A percentile compares a stretch with the other conserved stretches of the same genome.
These are phyloP conservation scores for Cryptoblepharus egeriae DNA, from an alignment of 2,797 vertebrate species.

Conservation along the genomic window DNA sequence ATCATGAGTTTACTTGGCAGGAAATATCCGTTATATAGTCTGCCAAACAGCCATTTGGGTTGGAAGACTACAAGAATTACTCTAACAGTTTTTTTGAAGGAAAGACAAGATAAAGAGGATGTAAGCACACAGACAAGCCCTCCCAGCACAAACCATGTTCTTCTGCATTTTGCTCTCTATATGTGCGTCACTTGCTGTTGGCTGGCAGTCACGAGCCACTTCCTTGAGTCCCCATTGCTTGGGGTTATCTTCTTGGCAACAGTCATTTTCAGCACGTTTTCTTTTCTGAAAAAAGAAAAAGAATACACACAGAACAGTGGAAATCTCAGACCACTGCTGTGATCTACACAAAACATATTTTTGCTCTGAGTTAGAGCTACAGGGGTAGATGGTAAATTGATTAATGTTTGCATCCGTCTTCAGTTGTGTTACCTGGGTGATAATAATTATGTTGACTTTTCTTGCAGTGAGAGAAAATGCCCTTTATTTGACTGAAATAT, in stretches of 20 bases:
- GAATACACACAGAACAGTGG: conserved; percentile 47
- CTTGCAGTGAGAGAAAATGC: conserved; percentile 17
- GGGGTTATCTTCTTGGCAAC: conserved; percentile 25
- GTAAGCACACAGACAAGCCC: conserved; percentile 21
- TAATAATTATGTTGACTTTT: conserved; percentile 49
- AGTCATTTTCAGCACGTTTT: conserved; percentile 9
- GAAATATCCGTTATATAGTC: not conserved
- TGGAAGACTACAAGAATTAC: not conserved
- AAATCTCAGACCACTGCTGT: conserved; percentile 43
- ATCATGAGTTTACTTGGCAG: conserved; percentile 22
- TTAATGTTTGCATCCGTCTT: conserved; percentile 45
- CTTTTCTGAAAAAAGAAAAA: conserved; percentile 52
- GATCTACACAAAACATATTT: conserved; percentile 58
- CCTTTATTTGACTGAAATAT: conserved; percentile 42
- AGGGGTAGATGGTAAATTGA: conserved; percentile 43
- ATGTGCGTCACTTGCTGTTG: conserved; percentile 51
- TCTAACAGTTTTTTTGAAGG: not conserved
- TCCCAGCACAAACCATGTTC: conserved; percentile 35
- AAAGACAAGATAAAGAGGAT: conserved; percentile 34
- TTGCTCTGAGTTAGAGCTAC: conserved; percentile 49
- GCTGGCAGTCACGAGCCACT: conserved; percentile 64
- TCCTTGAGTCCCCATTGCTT: conserved; percentile 54
- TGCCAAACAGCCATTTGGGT: not conserved
- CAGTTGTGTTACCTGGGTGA: conserved; percentile 62
- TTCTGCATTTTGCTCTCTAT: conserved; percentile 51